These are phyloP conservation scores for Regulus satrapa DNA, from an alignment of 2,113 vertebrate genomes.

Conservation along the genomic window DNA sequence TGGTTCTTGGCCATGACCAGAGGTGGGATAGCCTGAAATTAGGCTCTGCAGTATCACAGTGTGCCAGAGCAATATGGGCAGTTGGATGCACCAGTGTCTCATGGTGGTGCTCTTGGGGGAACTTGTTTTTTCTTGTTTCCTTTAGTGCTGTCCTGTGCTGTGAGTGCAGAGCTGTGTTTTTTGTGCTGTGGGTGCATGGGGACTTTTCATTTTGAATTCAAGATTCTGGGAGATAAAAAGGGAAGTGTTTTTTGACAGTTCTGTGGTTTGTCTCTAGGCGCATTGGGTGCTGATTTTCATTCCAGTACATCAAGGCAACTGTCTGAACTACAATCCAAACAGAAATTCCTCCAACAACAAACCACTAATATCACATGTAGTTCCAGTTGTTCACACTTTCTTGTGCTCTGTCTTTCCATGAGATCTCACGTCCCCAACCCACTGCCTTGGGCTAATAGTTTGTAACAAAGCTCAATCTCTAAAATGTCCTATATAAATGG, in stretches of 20 bases:
- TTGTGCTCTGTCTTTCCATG: constrained; percentile 56
- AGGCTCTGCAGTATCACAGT: not conserved
- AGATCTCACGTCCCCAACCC: constrained; percentile 58
- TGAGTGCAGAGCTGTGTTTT: not conserved
- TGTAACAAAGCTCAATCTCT: constrained; percentile 71
- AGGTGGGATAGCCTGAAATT: not conserved
- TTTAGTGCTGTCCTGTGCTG: not conserved
- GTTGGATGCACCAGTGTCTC: not conserved
- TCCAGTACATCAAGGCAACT: constrained; percentile 64
- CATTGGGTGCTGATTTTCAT: constrained; percentile 52
- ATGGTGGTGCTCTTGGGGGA: not conserved
- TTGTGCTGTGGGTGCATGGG: not conserved
- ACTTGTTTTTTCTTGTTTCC: not conserved
- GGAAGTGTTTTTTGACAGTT: constrained; percentile 36
- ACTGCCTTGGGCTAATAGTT: constrained; percentile 75
- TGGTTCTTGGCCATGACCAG: not conserved
- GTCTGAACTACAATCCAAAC: constrained; percentile 61
- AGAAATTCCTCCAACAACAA: constrained; percentile 55
- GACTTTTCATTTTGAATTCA: constrained; percentile 35
- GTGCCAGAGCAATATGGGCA: not conserved
- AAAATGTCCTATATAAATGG: constrained; percentile 70
- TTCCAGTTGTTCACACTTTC: constrained; percentile 62
- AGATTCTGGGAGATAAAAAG: constrained; percentile 42
- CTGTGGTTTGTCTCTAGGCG: constrained; percentile 34
- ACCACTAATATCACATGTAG: constrained; percentile 34